These are phyloP conservation scores for Ctenosaura bakeri DNA, from an alignment of 2,797 vertebrate genomes.

Conservation along the genomic window DNA sequence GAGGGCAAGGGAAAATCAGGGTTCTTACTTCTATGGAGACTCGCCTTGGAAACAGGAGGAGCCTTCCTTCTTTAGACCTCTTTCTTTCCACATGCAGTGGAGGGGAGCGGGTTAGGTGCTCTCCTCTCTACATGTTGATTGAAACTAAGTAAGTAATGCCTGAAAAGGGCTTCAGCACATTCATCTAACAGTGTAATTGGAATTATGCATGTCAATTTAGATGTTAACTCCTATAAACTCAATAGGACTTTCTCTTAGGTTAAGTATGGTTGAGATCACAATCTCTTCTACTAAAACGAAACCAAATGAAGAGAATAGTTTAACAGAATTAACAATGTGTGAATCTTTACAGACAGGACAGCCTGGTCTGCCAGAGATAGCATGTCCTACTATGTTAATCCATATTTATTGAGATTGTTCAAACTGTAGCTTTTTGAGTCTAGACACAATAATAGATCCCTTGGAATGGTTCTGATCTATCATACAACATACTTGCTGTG, in stretches of 20 bases:
- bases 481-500: background rate
- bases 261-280: background rate
- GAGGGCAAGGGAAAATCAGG: too few species aligned
- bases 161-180: too few species aligned
- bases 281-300: background rate
- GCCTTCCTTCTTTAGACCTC: too few species aligned
- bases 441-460: constrained; percentile 20
- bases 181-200: background rate
- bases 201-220: background rate
- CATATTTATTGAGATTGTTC: constrained; percentile 34
- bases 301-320: constrained; percentile 7
- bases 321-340: constrained; percentile 1
- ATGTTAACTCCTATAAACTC: background rate
- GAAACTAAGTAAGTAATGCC: too few species aligned
- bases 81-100: too few species aligned
- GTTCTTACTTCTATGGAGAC: too few species aligned
- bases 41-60: too few species aligned
- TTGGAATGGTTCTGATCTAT: constrained; percentile 38
- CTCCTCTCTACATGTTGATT: too few species aligned
- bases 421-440: background rate
- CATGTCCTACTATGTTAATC: background rate
- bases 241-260: background rate
- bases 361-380: constrained; percentile 17
- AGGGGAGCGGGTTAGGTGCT: too few species aligned
- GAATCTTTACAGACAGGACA: constrained; percentile 9